phyloP scores from a whole-genome alignment of 2,888 invertebrate genomes.

The Eupithecia abbreviata region DNA sequence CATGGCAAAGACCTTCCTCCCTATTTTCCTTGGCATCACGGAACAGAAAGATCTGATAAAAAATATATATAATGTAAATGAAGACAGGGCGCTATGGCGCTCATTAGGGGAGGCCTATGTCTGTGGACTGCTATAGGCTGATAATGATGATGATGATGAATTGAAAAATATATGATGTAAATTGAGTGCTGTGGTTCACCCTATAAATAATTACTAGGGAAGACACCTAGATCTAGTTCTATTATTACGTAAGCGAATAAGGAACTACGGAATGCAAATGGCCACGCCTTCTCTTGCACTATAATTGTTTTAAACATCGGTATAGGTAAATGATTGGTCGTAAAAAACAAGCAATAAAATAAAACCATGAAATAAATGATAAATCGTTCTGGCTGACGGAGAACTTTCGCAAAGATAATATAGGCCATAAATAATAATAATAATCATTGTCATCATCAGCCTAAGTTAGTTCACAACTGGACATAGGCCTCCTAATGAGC shows the following conservation, averaged over 20 bases:
- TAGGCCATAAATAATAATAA: no score
- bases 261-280: slow-evolving; percentile 48
- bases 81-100: no score
- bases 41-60: not conserved
- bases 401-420: slow-evolving; percentile 8
- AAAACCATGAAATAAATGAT: slow-evolving; percentile 12
- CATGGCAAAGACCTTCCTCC: not conserved
- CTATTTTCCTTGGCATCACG: not conserved
- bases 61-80: not conserved
- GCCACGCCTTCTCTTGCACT: slow-evolving; percentile 39
- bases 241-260: slow-evolving; percentile 36
- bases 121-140: no score
- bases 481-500: no score
- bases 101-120: no score
- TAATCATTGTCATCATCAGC: no score
- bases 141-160: no score
- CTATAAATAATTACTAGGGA: slow-evolving; percentile 56
- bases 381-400: slow-evolving; percentile 6
- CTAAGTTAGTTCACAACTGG: no score
- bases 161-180: not conserved
- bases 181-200: not conserved
- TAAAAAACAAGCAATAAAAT: slow-evolving; percentile 16
- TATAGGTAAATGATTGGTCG: slow-evolving; percentile 26
- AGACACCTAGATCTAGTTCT: slow-evolving; percentile 53
- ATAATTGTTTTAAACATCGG: slow-evolving; percentile 32